Conservation (phyloP, 2,888 invertebrate species). For the Drosophila gaucha region DNA sequence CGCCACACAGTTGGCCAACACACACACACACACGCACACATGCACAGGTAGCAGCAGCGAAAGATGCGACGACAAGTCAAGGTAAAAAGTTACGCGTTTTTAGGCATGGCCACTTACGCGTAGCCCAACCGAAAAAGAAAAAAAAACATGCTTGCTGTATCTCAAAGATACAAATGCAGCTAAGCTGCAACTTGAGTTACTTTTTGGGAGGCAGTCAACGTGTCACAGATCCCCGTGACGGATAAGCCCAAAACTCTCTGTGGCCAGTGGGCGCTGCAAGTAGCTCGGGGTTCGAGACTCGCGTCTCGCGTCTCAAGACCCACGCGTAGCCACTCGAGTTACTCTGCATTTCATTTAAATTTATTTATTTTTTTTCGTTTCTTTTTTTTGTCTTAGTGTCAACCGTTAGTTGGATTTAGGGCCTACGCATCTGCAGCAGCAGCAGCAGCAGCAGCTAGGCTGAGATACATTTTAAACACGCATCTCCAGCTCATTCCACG, state of each 20-base stretch:
- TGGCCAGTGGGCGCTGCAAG: constrained; percentile 40
- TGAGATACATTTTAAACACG: constrained; percentile 31
- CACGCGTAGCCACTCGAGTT: constrained; percentile 38
- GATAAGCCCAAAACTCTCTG: constrained; percentile 34
- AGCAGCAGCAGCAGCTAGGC: constrained; percentile 27
- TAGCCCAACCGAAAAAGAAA: no score
- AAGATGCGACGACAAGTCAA: constrained; percentile 69
- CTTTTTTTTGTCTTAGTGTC: constrained; percentile 33
- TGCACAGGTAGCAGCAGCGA: constrained; percentile 10
- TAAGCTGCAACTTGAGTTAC: constrained; percentile 41
- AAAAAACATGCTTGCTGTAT: no score
- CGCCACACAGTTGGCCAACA: constrained; percentile 47
- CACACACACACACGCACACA: background rate
- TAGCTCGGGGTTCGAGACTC: constrained; percentile 4
- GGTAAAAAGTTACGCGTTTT: constrained; percentile 74
- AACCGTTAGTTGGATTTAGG: constrained; percentile 52
- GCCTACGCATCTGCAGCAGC: constrained; percentile 47
- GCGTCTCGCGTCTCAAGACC: constrained; percentile 18
- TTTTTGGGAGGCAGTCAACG: constrained; percentile 25
- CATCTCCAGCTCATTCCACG: constrained; percentile 14
- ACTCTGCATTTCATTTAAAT: constrained; percentile 27
- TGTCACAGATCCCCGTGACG: constrained; percentile 47
- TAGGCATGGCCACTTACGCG: constrained; percentile 36
- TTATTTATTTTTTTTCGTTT: background rate
- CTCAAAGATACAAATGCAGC: constrained; percentile 25